These are phyloP conservation scores for Dascillus cervinus DNA, from an alignment of 2,888 invertebrate species.

Conservation along the genomic window DNA sequence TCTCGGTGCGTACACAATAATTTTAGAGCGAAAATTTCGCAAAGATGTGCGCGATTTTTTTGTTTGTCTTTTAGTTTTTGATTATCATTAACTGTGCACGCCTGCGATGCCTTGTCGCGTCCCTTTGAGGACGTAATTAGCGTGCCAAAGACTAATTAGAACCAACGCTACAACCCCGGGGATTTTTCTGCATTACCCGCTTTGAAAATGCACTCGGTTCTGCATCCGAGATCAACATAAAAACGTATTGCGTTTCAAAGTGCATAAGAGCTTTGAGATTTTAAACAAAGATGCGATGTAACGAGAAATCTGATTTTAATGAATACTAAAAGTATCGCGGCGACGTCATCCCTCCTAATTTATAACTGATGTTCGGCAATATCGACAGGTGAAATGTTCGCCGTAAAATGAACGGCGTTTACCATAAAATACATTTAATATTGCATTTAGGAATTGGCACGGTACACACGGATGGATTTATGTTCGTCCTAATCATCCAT, in stretches of 20 bases:
- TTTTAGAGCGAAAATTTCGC: too few relatives aligned
- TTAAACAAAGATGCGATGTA: too few relatives aligned
- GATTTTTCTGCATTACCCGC: conserved; percentile 19
- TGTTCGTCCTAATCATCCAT: conserved; percentile 37
- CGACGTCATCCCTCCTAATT: too few relatives aligned
- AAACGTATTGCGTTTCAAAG: conserved; percentile 5
- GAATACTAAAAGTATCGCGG: too few relatives aligned
- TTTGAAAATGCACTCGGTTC: conserved; percentile 12
- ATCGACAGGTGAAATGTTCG: too few relatives aligned
- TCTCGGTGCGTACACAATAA: too few relatives aligned
- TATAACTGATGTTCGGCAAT: too few relatives aligned
- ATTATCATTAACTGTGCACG: conserved; percentile 28
- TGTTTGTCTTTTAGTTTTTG: too few relatives aligned
- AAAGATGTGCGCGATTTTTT: too few relatives aligned
- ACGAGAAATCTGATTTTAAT: too few relatives aligned
- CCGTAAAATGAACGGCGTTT: too few relatives aligned
- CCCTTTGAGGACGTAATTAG: conserved; percentile 31
- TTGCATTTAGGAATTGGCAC: conserved; percentile 31
- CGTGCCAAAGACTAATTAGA: conserved; percentile 31
- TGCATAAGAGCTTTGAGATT: conserved; percentile 3
- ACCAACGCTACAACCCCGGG: conserved; percentile 18
- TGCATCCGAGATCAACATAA: conserved; percentile 7
- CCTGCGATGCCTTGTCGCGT: conserved; percentile 25
- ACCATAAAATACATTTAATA: conserved; percentile 30
- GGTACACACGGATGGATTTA: conserved; percentile 36